Evolutionary conservation across 2,888 invertebrate genomes (phyloP).

Genomic region (Brachyopa scutellaris): DNA sequence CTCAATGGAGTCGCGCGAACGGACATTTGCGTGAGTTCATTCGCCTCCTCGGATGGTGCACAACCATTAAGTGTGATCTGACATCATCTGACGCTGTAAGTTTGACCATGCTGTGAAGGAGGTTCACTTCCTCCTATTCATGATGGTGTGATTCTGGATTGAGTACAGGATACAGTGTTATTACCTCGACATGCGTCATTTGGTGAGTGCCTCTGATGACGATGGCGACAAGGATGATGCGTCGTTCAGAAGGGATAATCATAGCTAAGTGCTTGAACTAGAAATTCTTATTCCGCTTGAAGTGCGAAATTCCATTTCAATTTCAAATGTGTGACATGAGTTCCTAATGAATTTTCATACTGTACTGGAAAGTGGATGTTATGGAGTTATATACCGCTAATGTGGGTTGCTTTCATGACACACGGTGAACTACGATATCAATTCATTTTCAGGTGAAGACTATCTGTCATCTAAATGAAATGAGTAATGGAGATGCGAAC

Average conservation of each 20-base stretch:
- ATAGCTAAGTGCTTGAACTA: conserved; percentile 36
- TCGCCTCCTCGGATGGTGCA: conserved; percentile 39
- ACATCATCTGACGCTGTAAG: background rate
- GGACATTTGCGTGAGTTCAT: conserved; percentile 64
- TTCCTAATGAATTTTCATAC: conserved; percentile 32
- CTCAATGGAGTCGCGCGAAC: conserved; percentile 47
- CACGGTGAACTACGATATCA: no score
- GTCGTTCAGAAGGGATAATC: conserved; percentile 24
- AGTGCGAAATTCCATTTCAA: conserved; percentile 34
- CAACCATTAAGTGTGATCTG: conserved; percentile 47
- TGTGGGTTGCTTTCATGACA: no score
- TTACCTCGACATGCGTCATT: conserved; percentile 57
- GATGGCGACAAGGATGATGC: background rate
- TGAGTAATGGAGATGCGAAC: no score
- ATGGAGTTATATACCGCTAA: no score
- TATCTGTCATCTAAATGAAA: no score
- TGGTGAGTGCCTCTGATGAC: no score
- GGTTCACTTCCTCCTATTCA: no score
- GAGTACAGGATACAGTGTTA: conserved; percentile 28
- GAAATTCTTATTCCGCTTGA: background rate
- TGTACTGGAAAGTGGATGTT: background rate
- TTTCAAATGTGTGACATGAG: conserved; percentile 34
- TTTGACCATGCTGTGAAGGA: no score
- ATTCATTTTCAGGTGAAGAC: no score
- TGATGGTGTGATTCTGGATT: no score